Percentiles rank a stretch among this genome's conserved stretches.
phyloP scores from a whole-genome alignment of 2,888 invertebrate genomes.

The Dasysyrphus tricinctus region DNA sequence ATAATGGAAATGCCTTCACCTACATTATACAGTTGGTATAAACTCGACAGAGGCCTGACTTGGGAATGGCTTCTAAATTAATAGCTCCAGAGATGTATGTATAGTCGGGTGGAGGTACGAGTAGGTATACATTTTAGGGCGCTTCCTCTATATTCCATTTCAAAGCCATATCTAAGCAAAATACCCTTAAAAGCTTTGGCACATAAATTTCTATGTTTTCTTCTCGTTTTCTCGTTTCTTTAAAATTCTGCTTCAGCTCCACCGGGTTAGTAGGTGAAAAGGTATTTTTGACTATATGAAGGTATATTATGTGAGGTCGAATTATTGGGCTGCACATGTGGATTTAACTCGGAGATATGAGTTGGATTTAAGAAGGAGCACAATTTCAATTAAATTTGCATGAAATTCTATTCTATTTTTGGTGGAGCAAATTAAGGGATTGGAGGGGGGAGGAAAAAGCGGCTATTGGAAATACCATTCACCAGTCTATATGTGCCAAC shows the following conservation, averaged over 20 bases:
- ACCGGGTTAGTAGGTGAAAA: constrained; percentile 39
- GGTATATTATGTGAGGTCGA: constrained; percentile 14
- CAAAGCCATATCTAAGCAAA: constrained; percentile 24
- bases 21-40: constrained; percentile 62
- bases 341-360: constrained; percentile 55
- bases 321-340: constrained; percentile 57
- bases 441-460: too few species aligned
- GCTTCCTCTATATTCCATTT: constrained; percentile 33
- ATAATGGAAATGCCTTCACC: constrained; percentile 79
- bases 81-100: constrained; percentile 58
- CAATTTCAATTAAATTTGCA: constrained; percentile 77
- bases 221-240: constrained; percentile 57
- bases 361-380: constrained; percentile 50
- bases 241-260: constrained; percentile 21
- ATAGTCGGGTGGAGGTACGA: constrained; percentile 1
- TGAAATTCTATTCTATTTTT: constrained; percentile 64
- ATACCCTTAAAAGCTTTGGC: constrained; percentile 73
- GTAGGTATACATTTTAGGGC: not conserved
- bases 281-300: constrained; percentile 5
- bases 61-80: constrained; percentile 73
- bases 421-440: not conserved
- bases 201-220: constrained; percentile 71
- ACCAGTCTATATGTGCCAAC: not conserved
- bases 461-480: constrained; percentile 58
- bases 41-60: constrained; percentile 32